Conservation (phyloP, 1,140 invertebrate species). For the Olivierus martensii region DNA sequence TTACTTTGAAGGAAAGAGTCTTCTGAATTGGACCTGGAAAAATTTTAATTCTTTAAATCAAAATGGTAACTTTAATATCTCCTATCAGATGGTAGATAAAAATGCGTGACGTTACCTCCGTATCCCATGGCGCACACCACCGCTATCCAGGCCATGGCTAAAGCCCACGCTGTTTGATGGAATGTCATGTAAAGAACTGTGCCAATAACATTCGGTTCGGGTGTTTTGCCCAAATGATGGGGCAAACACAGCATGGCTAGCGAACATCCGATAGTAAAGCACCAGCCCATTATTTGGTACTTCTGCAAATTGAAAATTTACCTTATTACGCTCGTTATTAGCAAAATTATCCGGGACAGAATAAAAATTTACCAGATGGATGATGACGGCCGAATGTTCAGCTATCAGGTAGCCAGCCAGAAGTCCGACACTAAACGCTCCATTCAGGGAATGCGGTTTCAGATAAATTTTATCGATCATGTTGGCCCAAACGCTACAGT, state of each 20-base stretch:
- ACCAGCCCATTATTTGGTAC: not conserved
- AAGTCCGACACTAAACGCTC: no score
- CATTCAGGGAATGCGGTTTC: no score
- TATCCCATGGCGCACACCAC: constrained; percentile 30
- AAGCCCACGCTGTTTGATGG: constrained; percentile 28
- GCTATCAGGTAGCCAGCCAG: no score
- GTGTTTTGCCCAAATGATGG: constrained; percentile 2
- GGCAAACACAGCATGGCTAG: constrained; percentile 4
- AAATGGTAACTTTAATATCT: not conserved
- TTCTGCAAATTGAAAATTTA: not conserved
- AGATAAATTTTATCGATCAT: no score
- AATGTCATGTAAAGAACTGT: constrained; percentile 38
- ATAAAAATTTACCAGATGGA: no score
- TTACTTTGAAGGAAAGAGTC: constrained; percentile 1
- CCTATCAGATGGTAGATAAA: not conserved
- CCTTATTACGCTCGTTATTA: no score
- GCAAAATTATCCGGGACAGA: no score
- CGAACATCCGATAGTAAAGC: not conserved
- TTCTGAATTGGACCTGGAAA: no score
- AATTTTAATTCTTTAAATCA: no score
- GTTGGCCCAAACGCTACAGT: no score
- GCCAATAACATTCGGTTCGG: not conserved
- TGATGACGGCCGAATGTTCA: no score
- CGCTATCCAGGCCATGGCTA: constrained; percentile 33
- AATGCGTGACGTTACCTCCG: not conserved